phyloP scores from a whole-genome alignment of 1,140 invertebrate species.

The Meteorus sp. region DNA sequence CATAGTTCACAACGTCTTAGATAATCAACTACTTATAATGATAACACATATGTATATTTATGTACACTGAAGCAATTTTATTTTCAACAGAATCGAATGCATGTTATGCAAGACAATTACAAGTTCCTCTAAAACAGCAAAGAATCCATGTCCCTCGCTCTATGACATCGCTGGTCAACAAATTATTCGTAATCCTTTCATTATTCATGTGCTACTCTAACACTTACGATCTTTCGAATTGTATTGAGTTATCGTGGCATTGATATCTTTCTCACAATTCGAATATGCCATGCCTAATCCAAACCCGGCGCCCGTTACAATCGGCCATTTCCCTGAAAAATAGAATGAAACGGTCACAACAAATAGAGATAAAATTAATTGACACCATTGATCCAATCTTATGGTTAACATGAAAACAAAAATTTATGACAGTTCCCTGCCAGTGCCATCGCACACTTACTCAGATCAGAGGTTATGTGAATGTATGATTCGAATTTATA shows the following conservation, averaged over 20 bases:
- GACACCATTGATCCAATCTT: not conserved
- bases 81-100: constrained; percentile 33
- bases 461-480: not conserved
- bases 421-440: not conserved
- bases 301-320: constrained; percentile 71
- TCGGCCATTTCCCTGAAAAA: constrained; percentile 69
- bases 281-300: constrained; percentile 77
- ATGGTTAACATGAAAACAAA: not conserved
- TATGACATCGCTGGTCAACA: not conserved
- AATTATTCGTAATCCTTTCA: not conserved
- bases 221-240: constrained; percentile 26
- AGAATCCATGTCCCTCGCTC: not conserved
- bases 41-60: constrained; percentile 30
- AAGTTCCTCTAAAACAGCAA: constrained; percentile 29
- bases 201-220: not conserved
- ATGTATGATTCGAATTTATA: not conserved
- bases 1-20: no score
- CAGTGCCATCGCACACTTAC: not conserved
- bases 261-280: constrained; percentile 72
- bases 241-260: constrained; percentile 42
- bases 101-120: constrained; percentile 31
- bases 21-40: no score
- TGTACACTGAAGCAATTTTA: constrained; percentile 41
- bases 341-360: no score
- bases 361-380: not conserved